phyloP scores from a whole-genome alignment of 2,113 vertebrate genomes.

The Crotalus helleri region DNA sequence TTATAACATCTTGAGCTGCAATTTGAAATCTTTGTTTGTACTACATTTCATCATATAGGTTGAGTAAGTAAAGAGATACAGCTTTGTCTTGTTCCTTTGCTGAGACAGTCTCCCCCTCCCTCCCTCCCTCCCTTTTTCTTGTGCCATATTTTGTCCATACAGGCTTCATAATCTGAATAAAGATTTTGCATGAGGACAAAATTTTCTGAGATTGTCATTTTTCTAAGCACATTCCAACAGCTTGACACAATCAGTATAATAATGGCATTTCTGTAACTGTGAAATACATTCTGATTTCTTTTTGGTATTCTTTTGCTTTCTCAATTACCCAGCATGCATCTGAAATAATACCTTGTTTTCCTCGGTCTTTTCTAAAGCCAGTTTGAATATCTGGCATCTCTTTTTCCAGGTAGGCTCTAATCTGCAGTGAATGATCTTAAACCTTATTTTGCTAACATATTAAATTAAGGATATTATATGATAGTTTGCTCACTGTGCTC shows the following conservation, averaged over 20 bases:
- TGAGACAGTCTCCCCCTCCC: background rate
- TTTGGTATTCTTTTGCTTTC: background rate
- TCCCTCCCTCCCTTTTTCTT: background rate
- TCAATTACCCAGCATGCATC: background rate
- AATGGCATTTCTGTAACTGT: background rate
- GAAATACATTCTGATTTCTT: background rate
- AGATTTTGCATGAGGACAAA: background rate
- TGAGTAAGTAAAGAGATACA: background rate
- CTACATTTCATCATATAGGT: background rate
- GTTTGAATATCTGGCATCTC: background rate
- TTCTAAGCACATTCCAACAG: background rate
- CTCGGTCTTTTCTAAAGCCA: background rate
- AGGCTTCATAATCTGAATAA: background rate
- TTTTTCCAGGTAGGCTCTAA: background rate
- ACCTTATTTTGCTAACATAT: background rate
- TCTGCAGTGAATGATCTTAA: background rate
- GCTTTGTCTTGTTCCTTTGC: background rate
- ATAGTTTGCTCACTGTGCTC: background rate
- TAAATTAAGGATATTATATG: background rate
- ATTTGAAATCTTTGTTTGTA: background rate
- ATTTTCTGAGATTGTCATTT: background rate
- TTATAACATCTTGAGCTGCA: too few relatives aligned
- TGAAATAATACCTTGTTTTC: background rate
- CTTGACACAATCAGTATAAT: background rate
- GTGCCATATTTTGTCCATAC: background rate